Evolutionary conservation across 2,797 vertebrate genomes (phyloP).

Genomic region (Peromyscus aztecus): DNA sequence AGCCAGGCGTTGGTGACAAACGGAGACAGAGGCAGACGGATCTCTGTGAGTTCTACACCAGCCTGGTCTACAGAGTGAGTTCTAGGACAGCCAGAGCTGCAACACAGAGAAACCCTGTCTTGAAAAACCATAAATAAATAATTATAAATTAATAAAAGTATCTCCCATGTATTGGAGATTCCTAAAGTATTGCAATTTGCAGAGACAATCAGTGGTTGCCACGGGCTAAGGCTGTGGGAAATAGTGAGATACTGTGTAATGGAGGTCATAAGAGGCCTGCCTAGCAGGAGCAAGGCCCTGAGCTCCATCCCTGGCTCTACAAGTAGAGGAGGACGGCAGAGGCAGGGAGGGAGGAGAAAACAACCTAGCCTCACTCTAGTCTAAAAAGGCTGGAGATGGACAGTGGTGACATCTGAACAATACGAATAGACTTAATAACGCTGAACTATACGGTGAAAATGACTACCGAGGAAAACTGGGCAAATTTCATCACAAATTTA

Average conservation of each 20-base stretch:
- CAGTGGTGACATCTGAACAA: neutral
- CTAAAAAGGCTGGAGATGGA: neutral
- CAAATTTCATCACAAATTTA: neutral
- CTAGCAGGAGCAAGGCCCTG: too few species aligned
- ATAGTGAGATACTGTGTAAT: neutral
- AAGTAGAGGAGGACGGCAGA: neutral
- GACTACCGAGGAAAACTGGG: neutral
- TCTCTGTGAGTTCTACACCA: too few species aligned
- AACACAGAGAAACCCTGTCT: too few species aligned
- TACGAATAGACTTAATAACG: neutral
- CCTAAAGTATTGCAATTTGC: neutral
- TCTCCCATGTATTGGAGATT: neutral
- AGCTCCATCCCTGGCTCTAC: neutral
- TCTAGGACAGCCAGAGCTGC: too few species aligned
- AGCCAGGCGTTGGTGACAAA: too few species aligned
- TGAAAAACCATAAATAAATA: too few species aligned
- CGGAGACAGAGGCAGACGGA: too few species aligned
- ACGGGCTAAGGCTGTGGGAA: neutral
- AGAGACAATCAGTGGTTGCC: neutral
- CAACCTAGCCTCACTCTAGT: neutral
- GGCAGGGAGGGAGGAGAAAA: neutral
- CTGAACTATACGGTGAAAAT: slow-evolving; percentile 6
- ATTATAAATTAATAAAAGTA: slow-evolving; percentile 1
- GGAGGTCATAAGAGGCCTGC: neutral
- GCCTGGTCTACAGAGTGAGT: too few species aligned